A percentile compares a stretch with the other conserved stretches of the same genome.
phyloP scores from a whole-genome alignment of 2,113 vertebrate genomes.

The Alligator mississippiensis region DNA sequence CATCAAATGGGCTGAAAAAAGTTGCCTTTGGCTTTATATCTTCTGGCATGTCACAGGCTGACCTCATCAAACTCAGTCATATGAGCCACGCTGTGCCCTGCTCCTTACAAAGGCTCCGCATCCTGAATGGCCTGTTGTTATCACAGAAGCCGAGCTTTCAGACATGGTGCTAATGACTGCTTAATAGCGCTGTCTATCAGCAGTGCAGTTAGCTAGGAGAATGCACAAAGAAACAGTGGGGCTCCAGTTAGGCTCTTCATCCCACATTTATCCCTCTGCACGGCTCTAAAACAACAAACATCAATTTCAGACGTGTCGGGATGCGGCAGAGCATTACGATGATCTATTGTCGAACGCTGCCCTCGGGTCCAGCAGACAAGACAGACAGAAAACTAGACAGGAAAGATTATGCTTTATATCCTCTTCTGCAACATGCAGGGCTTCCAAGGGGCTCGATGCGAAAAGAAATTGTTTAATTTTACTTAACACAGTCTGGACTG shows the following conservation, averaged over 20 bases:
- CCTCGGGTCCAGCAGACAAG: background rate
- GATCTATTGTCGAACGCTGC: background rate
- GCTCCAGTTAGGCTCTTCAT: slow-evolving; percentile 33
- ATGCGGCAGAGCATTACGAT: background rate
- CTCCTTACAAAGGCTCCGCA: slow-evolving; percentile 40
- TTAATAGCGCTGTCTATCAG: slow-evolving; percentile 81
- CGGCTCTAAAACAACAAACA: slow-evolving; percentile 41
- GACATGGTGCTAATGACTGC: slow-evolving; percentile 75
- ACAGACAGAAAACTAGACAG: background rate
- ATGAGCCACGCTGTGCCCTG: background rate
- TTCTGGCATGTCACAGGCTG: slow-evolving; percentile 59
- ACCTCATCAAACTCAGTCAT: slow-evolving; percentile 70
- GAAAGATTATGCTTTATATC: background rate
- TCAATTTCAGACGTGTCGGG: slow-evolving; percentile 33
- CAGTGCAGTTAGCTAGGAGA: slow-evolving; percentile 56
- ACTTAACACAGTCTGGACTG: background rate
- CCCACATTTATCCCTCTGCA: background rate
- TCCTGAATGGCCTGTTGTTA: slow-evolving; percentile 71
- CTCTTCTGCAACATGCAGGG: background rate
- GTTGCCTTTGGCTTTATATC: slow-evolving; percentile 58
- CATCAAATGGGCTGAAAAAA: slow-evolving; percentile 48
- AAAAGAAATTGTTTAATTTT: background rate
- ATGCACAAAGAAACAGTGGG: slow-evolving; percentile 68
- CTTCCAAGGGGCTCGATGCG: background rate
- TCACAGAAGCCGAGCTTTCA: slow-evolving; percentile 63